Evolutionary conservation across 2,113 vertebrate species (phyloP), one percentile per base, ranked within the genome.

Genomic region (Oxyura jamaicensis): DNA sequence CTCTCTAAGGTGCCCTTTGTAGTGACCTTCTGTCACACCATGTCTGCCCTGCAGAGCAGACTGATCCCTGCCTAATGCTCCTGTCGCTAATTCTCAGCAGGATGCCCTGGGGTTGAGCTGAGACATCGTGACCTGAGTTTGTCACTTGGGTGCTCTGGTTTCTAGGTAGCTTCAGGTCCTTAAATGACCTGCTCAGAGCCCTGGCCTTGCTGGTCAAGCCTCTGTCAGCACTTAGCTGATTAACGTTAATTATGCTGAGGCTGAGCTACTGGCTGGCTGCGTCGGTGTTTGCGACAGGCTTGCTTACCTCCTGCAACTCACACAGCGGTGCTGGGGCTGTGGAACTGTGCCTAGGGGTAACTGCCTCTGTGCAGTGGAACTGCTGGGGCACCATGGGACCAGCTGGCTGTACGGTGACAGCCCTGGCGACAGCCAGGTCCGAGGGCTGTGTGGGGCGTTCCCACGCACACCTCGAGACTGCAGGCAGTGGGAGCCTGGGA

Each of bases 321-420:
- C 0, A 18, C 3, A 1, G 79, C 42, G 1, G 3, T 15, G 21
- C 23, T 2, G 1, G 29, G 59, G 41, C 42, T 1, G 31, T 2
- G 3, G 73, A 59, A 72, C 68, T 1, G 1, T 73, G 67, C 77
- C 48, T 5, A 4, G 39, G 35, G 39, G 26, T 56, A 66, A 44
- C 35, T 74, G 76, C 22, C 53, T 29, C 39, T 23, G 44, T 14
- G 23, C 63, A 12, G 3, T 21, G 26, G 53, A 36, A 5, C 28
- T 68, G 33, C 44, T 6, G 41, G 13, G 55, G 48, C 82, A 2
- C 6, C 3, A 7, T 68, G 88, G 66, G 59, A 58, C 63, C 56
- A 56, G 62, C 73, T 89, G 82, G 28, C 29, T 1, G 2, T 0
- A 1, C 2, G 1, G 65, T 20, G 60, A 22, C 33, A 7, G 62